phyloP scores from a whole-genome alignment of 1,140 invertebrate species.

The Manduca sexta region DNA sequence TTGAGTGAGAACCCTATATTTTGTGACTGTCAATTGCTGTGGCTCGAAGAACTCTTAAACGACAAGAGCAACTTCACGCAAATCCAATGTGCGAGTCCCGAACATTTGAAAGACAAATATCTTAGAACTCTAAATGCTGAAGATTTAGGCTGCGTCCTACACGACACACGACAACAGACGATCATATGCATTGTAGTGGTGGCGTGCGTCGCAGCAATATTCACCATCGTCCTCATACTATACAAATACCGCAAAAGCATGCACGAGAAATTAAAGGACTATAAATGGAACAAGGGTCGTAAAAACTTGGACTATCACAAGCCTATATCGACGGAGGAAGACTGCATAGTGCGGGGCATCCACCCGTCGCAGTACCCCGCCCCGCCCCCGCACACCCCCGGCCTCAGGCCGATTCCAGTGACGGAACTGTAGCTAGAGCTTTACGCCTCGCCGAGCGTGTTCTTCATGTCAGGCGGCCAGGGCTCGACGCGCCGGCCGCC shows the following conservation, averaged over 20 bases:
- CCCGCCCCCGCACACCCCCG: conserved; percentile 73
- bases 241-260: conserved; percentile 86
- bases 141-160: conserved; percentile 85
- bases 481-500: conserved; percentile 72
- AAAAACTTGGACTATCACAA: conserved; percentile 92
- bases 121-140: conserved; percentile 81
- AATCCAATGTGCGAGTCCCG: conserved; percentile 83
- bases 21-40: conserved; percentile 87
- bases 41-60: conserved; percentile 84
- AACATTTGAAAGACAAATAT: conserved; percentile 79
- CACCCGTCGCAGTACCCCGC: conserved; percentile 75
- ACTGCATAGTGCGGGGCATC: conserved; percentile 79
- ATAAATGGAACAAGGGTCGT: conserved; percentile 86
- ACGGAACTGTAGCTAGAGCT: conserved; percentile 96
- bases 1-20: conserved; percentile 87
- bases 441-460: conserved; percentile 83
- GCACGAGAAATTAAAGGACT: conserved; percentile 85
- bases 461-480: conserved; percentile 76
- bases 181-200: conserved; percentile 84
- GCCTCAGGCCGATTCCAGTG: conserved; percentile 85
- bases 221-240: conserved; percentile 79
- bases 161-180: conserved; percentile 83
- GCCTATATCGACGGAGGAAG: conserved; percentile 89
- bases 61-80: conserved; percentile 80
- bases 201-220: conserved; percentile 78